A percentile compares a stretch with the other conserved stretches of the same genome.
phyloP scores from a whole-genome alignment of 2,113 vertebrate species.

The Cheilinus undulatus region DNA sequence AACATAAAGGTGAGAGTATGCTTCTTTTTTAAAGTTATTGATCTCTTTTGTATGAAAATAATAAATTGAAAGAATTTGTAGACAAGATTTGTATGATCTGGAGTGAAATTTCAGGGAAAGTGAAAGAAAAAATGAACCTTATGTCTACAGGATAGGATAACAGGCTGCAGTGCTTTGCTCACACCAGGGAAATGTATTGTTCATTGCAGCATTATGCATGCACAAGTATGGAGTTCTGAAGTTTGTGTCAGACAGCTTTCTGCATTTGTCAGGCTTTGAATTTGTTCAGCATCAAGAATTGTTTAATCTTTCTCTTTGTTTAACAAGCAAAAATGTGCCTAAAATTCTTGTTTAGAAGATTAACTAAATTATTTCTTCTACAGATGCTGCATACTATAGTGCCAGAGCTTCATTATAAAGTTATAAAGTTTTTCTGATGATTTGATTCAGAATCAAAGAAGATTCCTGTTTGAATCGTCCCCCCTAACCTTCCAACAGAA shows the following conservation, averaged over 20 bases:
- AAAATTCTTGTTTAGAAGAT: too few species aligned
- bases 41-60: neutral
- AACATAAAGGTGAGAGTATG: neutral
- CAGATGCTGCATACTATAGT: too few species aligned
- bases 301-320: too few species aligned
- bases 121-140: neutral
- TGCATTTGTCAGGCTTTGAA: neutral
- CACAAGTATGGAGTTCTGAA: neutral
- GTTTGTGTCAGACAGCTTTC: neutral
- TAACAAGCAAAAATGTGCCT: too few species aligned
- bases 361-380: too few species aligned
- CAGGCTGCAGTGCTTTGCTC: neutral
- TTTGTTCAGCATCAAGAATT: too few species aligned
- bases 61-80: neutral
- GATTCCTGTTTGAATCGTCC: neutral
- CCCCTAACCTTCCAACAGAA: neutral
- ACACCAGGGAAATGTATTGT: neutral
- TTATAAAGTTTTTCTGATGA: neutral
- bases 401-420: too few species aligned
- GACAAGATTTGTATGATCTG: neutral
- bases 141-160: neutral
- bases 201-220: neutral
- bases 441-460: neutral
- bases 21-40: neutral
- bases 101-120: neutral